Evolutionary conservation across 2,797 vertebrate species (phyloP), one percentile per base, ranked within the genome.

Genomic region (Onychomys torridus): DNA sequence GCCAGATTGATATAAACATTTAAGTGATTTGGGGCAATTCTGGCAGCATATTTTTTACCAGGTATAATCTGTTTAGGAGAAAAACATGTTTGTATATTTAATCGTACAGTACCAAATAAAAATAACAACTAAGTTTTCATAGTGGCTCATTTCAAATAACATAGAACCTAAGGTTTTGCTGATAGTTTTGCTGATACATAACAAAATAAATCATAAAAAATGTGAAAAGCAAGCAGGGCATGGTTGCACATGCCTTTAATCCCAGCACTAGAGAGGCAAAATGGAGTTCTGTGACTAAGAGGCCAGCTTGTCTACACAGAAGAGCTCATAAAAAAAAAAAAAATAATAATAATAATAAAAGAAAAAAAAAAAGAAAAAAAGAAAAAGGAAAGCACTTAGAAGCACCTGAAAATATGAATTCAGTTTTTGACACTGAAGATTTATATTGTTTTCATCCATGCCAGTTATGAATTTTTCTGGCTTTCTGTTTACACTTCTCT

Each of bases 1-100:
- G 99, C 99, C 97, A 99, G 99, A 97, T 99, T 99, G 95, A 99
- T 99, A 98, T 99, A 99, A 96, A 99, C 99, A 85, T 99, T 99
- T 40, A 99, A 98, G 92, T 99, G 99, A 98, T 99, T 99, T 13
- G 99, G 99, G 46, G 99, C 99, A 97, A 99, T 99, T 43, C 99
- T 99, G 9, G 99, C 99, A 5, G 99, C 99, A 27, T 99, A 99
- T 96, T 99, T 99, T 98, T 99, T 99, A 87, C 99, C 99, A 81
- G 99, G 99, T 98, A 99, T 99, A 86, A 99, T 98, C 99, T 99
- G 97, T 95, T 14, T 87, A 97, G 76, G 59, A 75, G 52, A 96
- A 96, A 89, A 96, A 61, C 8, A 88, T 59, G 93, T 88, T 94
- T 46, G 77, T 40, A 92, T 59, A 92, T 78, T 88, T 88, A 43